Base-by-base conservation (phyloP, 2,113 vertebrate species). In the Dromaius novaehollandiae region DNA sequence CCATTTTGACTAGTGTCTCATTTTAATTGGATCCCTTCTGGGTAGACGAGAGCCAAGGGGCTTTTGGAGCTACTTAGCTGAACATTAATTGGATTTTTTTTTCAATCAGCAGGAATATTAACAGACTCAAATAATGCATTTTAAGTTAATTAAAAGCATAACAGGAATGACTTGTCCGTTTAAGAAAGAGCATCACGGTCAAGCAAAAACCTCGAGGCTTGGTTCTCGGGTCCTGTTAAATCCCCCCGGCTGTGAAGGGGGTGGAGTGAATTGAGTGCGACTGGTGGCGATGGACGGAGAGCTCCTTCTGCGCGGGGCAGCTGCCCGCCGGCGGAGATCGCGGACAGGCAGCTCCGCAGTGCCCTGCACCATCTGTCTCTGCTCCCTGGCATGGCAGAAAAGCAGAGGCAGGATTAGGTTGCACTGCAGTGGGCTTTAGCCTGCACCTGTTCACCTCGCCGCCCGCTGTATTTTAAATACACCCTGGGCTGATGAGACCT, bases 1-100 rank as follows among this genome's bases (percentile, higher is more conserved):
- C 84, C 90, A 48, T 96, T 92, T 81, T 94, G 93, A 78, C 74
- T 84, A 78, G 64, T 77, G 69, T 88, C 83, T 84, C 24, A 10
- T 80, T 88, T 92, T 90, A 84, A 85, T 77, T 87, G 74, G 53
- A 84, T 90, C 69, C 60, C 75, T 92, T 53, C 64, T 18, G 64
- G 90, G 48, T 24, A 46, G 64, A 56, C 19, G 46, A 84, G 36
- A 81, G 36, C 74, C 30, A 13, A 15, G 34, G 34, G 66, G 58
- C 28, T 28, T 88, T 76, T 66, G 28, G 74, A 80, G 26, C 51
- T 81, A 76, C 86, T 89, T 83, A 83, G 82, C 68, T 83, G 63
- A 71, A 48, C 69, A 30, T 53, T 87, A 83, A 66, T 71, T 80
- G 40, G 58, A 17, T 46, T 71, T 84, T 34, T 89, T 84, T 79